Evolutionary conservation across 2,797 vertebrate species (phyloP).

Genomic region (Tauraco hartlaubi): DNA sequence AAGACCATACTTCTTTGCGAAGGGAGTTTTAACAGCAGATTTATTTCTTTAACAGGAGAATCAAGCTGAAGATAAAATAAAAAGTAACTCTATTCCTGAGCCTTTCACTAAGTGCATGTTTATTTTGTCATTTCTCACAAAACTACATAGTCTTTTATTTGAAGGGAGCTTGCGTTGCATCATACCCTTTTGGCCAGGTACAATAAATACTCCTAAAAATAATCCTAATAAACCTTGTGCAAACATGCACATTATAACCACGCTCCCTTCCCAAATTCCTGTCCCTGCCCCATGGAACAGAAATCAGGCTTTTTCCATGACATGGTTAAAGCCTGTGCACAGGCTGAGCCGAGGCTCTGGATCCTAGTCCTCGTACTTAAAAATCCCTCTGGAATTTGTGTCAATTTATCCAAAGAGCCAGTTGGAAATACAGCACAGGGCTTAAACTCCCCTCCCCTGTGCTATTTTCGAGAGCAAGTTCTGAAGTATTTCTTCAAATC

Average conservation of each 20-base stretch:
- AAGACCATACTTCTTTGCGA: background rate
- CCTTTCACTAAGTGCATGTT: background rate
- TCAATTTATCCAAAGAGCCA: conserved; percentile 16
- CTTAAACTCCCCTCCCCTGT: background rate
- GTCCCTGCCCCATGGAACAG: background rate
- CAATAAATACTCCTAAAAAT: background rate
- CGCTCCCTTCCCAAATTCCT: background rate
- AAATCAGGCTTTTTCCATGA: background rate
- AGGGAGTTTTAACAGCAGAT: background rate
- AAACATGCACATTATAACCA: background rate
- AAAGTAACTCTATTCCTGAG: background rate
- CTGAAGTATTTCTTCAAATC: background rate
- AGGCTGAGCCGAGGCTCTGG: background rate
- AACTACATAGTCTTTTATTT: background rate
- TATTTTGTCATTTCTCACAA: background rate
- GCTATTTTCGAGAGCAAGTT: background rate
- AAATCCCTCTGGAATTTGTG: conserved; percentile 51
- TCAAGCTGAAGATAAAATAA: background rate
- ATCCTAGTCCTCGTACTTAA: background rate
- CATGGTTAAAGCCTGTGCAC: background rate
- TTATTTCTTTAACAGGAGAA: background rate
- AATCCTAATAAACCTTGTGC: background rate
- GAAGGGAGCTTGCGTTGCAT: background rate
- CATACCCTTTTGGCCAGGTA: background rate
- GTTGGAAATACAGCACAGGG: conserved; percentile 13